These are phyloP conservation scores for Formica selysi DNA, from an alignment of 1,140 invertebrate species.

Conservation along the genomic window DNA sequence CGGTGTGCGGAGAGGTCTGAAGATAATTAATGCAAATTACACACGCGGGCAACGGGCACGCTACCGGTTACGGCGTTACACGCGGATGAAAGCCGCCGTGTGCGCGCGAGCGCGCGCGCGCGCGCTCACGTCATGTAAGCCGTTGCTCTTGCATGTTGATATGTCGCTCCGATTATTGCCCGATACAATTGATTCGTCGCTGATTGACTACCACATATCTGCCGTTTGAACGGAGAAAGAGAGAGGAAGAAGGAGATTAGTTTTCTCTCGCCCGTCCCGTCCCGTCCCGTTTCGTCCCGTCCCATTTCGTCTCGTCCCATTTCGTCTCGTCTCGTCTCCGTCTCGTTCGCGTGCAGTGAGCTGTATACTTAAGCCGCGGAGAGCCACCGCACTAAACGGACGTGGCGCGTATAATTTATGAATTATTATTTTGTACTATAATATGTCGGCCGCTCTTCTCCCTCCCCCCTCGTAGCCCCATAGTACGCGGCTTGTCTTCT, in stretches of 20 bases:
- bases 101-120: constrained; percentile 7
- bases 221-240: neutral
- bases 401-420: constrained; percentile 83
- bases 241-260: too few species aligned
- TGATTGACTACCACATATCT: constrained; percentile 11
- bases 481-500: constrained; percentile 64
- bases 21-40: constrained; percentile 82
- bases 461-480: constrained; percentile 28
- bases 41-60: constrained; percentile 67
- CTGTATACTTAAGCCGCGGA: constrained; percentile 70
- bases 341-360: constrained; percentile 72
- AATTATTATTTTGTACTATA: constrained; percentile 84
- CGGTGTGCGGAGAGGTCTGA: constrained; percentile 71
- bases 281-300: neutral
- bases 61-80: constrained; percentile 80
- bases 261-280: neutral
- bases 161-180: constrained; percentile 58
- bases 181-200: constrained; percentile 57
- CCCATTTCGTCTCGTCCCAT: neutral
- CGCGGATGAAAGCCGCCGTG: constrained; percentile 62
- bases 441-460: constrained; percentile 72
- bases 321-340: neutral
- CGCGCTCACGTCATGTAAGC: constrained; percentile 35
- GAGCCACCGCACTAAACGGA: constrained; percentile 78
- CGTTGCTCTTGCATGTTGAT: constrained; percentile 56